Evolutionary conservation across 1,140 invertebrate species (phyloP), one percentile per base, ranked within the genome.

Genomic region (Venturia canescens): DNA sequence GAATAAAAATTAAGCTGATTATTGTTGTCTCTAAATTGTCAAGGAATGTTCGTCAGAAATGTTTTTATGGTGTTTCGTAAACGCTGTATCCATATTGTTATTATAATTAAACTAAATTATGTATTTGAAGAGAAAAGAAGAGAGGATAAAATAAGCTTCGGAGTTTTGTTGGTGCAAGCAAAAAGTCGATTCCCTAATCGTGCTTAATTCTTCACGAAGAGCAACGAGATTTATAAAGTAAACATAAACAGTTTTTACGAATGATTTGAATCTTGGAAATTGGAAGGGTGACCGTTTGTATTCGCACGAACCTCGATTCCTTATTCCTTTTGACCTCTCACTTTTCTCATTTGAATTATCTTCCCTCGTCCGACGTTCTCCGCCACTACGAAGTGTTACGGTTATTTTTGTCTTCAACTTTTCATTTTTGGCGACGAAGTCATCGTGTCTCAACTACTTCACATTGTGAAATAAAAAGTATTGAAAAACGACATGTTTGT

Each of bases 361-460:
- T 34, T 34, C 7, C 31, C 31, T 34, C 7, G 7, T 34, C 31
- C 31, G 31, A 3, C 31, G 31, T 34, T 34, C 31, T 34, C 31
- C 3, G 31, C 7, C 23, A 29, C 29, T 53, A 38, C 70, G 48
- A 60, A 29, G 74, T 18, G 74, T 18, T 44, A 70, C 18, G 44
- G 53, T 29, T n/a, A 27, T 81, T 38, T 60, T 77, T 81, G 16
- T 81, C 80, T 79, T 80, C n/a, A 66, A 50, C 21, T 72, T 71
- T 60, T 31, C 69, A 82, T 86, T 78, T 83, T 70, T 82, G 76
- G 83, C 38, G 74, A 85, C 79, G 86, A 86, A 87, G 81, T 86
- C 86, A 86, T 88, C 86, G 85, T 86, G 87, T 86, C 84, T 88
- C 87, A 86, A 86, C 87, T 87, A 87, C 83, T 87, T 87, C 84